Base-by-base conservation (phyloP, 2,113 vertebrate species). In the Syrrhaptes paradoxus region DNA sequence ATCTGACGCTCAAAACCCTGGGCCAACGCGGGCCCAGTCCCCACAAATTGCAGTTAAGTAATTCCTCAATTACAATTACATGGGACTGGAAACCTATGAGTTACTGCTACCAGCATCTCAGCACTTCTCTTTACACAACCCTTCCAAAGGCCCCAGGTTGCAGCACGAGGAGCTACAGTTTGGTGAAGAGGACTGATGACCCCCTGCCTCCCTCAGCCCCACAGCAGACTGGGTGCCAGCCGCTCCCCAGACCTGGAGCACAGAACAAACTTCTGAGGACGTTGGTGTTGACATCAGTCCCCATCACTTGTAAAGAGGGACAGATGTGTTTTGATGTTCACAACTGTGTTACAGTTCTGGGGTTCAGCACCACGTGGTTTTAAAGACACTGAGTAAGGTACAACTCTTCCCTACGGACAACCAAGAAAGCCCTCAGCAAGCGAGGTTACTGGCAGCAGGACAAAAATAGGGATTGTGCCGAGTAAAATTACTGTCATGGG, bases 1-100 rank as follows among this genome's bases (percentile, higher is more conserved):
- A 91, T 81, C 46, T 79, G 58, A 78, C 51, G 86, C 79, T 87
- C 84, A 89, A 96, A 96, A 85, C 77, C 57, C 43, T 17, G 46
- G 51, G 89, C 65, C 62, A 77, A 11, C 0, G 8, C 2, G 1
- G 72, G 89, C 18, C 16, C 61, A 52, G 70, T 63, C 85, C 71
- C 73, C 74, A 55, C 48, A 59, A 93, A 83, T 0, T 29, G 65
- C 83, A 84, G 67, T 49, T 49, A 66, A 66, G 85, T 51, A 73
- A 77, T 54, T 92, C 80, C 68, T 89, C 85, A 62, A 9, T 59
- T 52, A 31, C 85, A 58, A 19, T 51, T 58, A 70, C 67, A 51
- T 1, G 62, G 83, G 61, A 52, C 49, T 68, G 71, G 62, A 85
- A 82, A 73, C 38, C 74, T 29, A 16, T 0, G 2, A 67, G 62